Base-by-base conservation (phyloP, 1,140 invertebrate genomes). In the Papilio dardanus region DNA sequence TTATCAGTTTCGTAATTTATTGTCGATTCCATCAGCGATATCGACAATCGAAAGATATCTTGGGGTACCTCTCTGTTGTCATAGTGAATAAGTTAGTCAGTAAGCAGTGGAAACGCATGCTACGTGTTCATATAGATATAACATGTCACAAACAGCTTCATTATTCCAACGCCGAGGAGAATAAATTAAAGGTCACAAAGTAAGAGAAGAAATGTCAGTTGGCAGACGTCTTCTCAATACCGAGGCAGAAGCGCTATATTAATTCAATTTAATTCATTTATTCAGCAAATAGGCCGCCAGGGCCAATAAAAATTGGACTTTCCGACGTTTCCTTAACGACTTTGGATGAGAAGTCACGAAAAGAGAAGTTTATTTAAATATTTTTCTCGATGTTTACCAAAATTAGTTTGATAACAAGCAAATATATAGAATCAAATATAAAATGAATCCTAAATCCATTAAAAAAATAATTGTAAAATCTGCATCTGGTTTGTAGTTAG, bases 261-360 rank as follows among this genome's bases (percentile, higher is more conserved):
- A 74, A 77, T 77, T 77, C 76, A 76, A 76, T 76, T 76, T 62
- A 74, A 77, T 77, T 77, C 76, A 77, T 77, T 74, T 77, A 77
- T 74, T 77, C 71, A 69, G 67, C 76, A 69, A 77, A 77, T 77
- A 77, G 76, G 76, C 76, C 76, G 76, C 76, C 71, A 31, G 76
- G 71, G 76, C 71, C 54, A 76, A 77, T 77, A 74, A 67, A 74
- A 74, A 69, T 74, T 77, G 71, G 76, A 77, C 46, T 74, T 54
- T 28, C 62, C 75, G 75, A 76, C 69, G 37, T 74, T 74, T 58
- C 71, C 74, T 69, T 69, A 77, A 68, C 67, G 74, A 54, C 58
- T 74, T 74, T 62, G 76, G 71, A 74, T 69, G 71, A 50, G 69
- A 71, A 68, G 75, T 76, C 67, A 76, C 67, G 14, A 65, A 74